Percentiles rank a stretch among this genome's conserved stretches.
Evolutionary conservation across 2,113 vertebrate species (phyloP).

Genomic region (Tetraodon nigroviridis): DNA sequence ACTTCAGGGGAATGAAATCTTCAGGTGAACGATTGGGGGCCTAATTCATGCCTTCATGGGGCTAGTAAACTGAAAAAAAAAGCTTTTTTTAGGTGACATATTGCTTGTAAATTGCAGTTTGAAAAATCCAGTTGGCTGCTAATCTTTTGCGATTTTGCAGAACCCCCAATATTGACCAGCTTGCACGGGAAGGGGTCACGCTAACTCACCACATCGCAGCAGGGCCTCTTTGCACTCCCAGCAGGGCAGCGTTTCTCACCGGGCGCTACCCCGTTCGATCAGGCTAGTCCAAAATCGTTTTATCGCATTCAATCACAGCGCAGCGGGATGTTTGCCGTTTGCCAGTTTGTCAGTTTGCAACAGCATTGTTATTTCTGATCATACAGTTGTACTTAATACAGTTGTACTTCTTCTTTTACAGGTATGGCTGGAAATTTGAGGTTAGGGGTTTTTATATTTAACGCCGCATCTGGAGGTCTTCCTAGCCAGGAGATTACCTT

Average conservation of each 20-base stretch:
- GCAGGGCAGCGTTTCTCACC: slow-evolving; percentile 87
- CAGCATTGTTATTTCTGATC: background rate
- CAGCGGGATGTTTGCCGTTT: too few species aligned
- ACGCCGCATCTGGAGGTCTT: slow-evolving; percentile 81
- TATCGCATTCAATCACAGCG: too few species aligned
- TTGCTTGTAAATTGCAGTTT: background rate
- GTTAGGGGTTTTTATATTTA: slow-evolving; percentile 58
- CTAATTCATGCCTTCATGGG: too few species aligned
- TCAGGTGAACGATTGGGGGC: too few species aligned
- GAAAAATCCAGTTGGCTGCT: background rate
- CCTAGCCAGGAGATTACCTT: slow-evolving; percentile 81
- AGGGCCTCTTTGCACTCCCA: slow-evolving; percentile 83
- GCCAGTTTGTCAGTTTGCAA: too few species aligned
- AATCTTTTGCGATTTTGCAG: slow-evolving; percentile 56
- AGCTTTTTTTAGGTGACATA: background rate
- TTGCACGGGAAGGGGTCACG: slow-evolving; percentile 77
- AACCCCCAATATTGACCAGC: slow-evolving; percentile 81
- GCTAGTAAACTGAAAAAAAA: background rate
- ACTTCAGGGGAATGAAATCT: too few species aligned
- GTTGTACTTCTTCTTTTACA: slow-evolving; percentile 27
- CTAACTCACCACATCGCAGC: slow-evolving; percentile 88
- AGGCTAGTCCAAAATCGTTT: too few species aligned
- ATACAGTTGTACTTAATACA: background rate
- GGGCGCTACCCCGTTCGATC: slow-evolving; percentile 86
- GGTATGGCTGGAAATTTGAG: slow-evolving; percentile 39